Evolutionary conservation across 2,797 vertebrate species (phyloP).

Genomic region (Psittacula derbiana): DNA sequence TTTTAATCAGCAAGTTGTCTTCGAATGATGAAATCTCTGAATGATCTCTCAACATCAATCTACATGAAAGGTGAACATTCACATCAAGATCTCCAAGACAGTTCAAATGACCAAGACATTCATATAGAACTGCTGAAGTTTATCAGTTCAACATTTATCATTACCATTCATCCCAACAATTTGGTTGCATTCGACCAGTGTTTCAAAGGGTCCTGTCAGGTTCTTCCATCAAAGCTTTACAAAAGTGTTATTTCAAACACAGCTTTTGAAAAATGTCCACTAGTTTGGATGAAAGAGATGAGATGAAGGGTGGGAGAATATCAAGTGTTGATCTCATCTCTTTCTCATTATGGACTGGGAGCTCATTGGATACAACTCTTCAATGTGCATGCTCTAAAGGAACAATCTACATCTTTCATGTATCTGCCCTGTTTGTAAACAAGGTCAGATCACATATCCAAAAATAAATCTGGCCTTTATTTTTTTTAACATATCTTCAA

Average conservation of each 20-base stretch:
- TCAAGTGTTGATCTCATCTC: not conserved
- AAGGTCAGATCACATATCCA: not conserved
- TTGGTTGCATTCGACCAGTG: not conserved
- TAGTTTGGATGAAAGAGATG: not conserved
- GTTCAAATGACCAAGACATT: not conserved
- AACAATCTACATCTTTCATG: not conserved
- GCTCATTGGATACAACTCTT: rapidly evolving
- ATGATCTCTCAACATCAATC: not conserved
- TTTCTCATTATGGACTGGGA: not conserved
- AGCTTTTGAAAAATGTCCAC: not conserved
- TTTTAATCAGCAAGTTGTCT: not conserved
- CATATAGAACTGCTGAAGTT: not conserved
- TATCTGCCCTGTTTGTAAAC: not conserved
- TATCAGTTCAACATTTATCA: not conserved
- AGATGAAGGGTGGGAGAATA: not conserved
- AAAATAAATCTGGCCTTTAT: not conserved
- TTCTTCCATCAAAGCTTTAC: not conserved
- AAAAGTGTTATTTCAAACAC: not conserved
- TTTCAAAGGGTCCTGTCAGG: not conserved
- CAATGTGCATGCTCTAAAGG: not conserved
- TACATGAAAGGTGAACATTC: not conserved
- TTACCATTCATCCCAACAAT: not conserved
- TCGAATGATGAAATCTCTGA: not conserved
- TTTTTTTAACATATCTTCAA: not conserved
- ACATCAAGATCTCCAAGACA: not conserved